Percentiles rank a stretch among this genome's conserved stretches.
Conservation (phyloP, 2,113 vertebrate genomes). For the Cervus canadensis region DNA sequence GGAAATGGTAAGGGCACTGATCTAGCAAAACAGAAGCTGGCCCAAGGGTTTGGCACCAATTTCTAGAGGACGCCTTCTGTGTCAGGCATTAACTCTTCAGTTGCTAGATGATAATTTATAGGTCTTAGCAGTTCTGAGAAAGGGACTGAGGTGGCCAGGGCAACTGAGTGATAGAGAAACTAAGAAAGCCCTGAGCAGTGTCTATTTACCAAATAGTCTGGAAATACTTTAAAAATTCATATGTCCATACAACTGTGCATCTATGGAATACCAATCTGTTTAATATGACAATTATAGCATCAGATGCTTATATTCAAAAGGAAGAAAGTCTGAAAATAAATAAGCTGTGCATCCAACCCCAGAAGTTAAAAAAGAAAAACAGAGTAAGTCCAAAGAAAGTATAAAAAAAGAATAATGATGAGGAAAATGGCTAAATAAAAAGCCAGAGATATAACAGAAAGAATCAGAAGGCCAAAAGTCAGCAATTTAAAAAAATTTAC, state of each 20-base stretch:
- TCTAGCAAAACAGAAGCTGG: conserved; percentile 22
- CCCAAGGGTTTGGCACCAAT: background rate
- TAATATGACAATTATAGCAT: background rate
- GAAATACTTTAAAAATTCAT: background rate
- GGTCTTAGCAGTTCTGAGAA: background rate
- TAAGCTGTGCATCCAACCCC: background rate
- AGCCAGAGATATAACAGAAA: background rate
- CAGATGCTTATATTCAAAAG: background rate
- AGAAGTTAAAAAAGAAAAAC: background rate
- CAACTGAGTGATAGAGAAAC: background rate
- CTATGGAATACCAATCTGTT: background rate
- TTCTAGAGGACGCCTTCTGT: background rate
- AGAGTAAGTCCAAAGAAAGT: background rate
- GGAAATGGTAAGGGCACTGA: background rate
- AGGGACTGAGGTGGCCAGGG: background rate
- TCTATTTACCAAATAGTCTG: background rate
- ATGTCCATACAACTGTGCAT: background rate
- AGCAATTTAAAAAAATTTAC: background rate
- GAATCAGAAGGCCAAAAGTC: background rate
- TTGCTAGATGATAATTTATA: background rate
- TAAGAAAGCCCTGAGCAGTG: background rate
- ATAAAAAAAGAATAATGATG: background rate
- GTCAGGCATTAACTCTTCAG: background rate
- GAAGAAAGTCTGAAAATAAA: background rate
- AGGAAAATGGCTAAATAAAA: background rate